Conservation (phyloP, 2,797 vertebrate genomes). For the Bradypus variegatus region DNA sequence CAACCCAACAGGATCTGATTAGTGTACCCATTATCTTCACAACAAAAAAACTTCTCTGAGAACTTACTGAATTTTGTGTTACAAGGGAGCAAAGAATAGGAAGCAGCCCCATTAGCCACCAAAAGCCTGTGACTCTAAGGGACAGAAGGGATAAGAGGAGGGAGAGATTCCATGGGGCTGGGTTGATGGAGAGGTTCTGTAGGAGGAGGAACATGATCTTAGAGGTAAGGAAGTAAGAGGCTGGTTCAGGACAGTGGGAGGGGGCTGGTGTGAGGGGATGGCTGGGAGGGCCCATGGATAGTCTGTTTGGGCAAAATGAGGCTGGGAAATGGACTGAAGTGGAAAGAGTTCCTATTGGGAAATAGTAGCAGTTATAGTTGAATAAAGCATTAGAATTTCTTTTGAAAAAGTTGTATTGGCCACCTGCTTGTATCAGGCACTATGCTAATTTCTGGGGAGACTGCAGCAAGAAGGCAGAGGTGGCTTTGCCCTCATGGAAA, state of each 20-base stretch:
- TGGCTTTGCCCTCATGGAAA: not conserved
- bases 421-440: not conserved
- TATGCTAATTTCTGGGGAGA: not conserved
- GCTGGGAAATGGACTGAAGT: not conserved
- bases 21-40: not conserved
- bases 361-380: not conserved
- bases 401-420: not conserved
- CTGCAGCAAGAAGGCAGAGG: not conserved
- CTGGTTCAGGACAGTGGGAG: not conserved
- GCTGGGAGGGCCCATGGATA: not conserved
- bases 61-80: not conserved
- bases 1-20: slow-evolving; percentile 16
- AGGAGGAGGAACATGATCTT: not conserved
- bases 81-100: not conserved
- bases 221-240: not conserved
- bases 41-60: not conserved
- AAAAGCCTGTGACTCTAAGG: not conserved
- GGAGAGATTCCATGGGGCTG: not conserved
- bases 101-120: not conserved
- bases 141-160: slow-evolving; percentile 35
- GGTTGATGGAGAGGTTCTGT: not conserved
- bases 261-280: not conserved
- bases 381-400: not conserved
- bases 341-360: not conserved
- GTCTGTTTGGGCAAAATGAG: not conserved